phyloP scores from a whole-genome alignment of 2,797 vertebrate genomes.

The Pseudochromis fuscus region DNA sequence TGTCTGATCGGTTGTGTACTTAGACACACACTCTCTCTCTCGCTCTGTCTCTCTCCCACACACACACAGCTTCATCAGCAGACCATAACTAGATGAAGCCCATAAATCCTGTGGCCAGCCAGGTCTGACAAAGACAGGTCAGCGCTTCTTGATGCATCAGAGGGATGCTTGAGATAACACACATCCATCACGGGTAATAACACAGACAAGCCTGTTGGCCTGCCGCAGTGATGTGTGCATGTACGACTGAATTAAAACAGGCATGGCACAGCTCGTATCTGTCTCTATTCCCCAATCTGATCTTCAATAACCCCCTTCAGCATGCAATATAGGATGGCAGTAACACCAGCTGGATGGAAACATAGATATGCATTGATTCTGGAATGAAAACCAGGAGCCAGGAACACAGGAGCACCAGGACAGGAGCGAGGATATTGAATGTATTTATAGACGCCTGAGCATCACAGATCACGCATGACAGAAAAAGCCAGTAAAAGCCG shows the following conservation, averaged over 20 bases:
- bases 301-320: constrained; percentile 49
- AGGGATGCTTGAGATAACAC: constrained; percentile 78
- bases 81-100: constrained; percentile 76
- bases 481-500: constrained; percentile 40
- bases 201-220: constrained; percentile 58
- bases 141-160: constrained; percentile 76
- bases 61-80: constrained; percentile 59
- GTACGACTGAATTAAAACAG: constrained; percentile 50
- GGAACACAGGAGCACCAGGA: too few relatives aligned
- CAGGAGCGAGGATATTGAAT: constrained; percentile 61
- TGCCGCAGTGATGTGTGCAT: constrained; percentile 43
- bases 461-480: constrained; percentile 48
- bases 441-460: constrained; percentile 67
- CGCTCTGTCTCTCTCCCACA: not conserved
- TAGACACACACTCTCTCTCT: constrained; percentile 21
- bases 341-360: constrained; percentile 68
- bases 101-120: constrained; percentile 82
- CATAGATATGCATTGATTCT: constrained; percentile 80
- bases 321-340: constrained; percentile 54
- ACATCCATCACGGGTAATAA: constrained; percentile 82
- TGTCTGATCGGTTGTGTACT: constrained; percentile 70
- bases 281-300: constrained; percentile 44
- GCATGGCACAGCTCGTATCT: constrained; percentile 41
- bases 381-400: constrained; percentile 63
- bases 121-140: constrained; percentile 80